Percentiles rank a stretch among this genome's conserved stretches.
These are phyloP conservation scores for Sarcophilus harrisii DNA, from an alignment of 2,797 vertebrate species.

Conservation along the genomic window DNA sequence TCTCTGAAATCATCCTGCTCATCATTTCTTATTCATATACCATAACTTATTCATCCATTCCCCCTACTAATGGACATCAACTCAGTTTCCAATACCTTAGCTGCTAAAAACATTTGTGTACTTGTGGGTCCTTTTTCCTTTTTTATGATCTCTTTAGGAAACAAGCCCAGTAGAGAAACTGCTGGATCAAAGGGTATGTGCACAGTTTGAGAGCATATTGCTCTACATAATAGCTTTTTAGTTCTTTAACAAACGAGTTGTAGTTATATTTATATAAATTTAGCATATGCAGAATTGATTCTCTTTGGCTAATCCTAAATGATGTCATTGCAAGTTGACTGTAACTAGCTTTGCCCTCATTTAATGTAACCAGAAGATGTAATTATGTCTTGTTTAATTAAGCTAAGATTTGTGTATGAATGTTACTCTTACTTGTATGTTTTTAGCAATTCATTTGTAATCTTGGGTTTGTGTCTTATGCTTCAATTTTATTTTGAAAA, in stretches of 20 bases:
- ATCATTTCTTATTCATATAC: too few relatives aligned
- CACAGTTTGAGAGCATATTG: too few relatives aligned
- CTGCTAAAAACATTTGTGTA: too few relatives aligned
- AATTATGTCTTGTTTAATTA: constrained; percentile 30
- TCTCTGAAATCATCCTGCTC: too few relatives aligned
- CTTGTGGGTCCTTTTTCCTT: too few relatives aligned
- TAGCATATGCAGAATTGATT: constrained; percentile 21
- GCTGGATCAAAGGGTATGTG: too few relatives aligned
- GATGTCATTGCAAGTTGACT: not conserved
- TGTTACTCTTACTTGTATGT: constrained; percentile 3
- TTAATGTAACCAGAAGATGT: not conserved
- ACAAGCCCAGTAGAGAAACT: too few relatives aligned
- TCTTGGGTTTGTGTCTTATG: not conserved
- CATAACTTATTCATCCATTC: too few relatives aligned
- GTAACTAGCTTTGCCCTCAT: not conserved
- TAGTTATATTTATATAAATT: not conserved
- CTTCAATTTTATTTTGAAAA: not conserved
- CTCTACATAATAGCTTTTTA: not conserved
- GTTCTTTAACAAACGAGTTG: not conserved
- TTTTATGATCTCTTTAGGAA: too few relatives aligned
- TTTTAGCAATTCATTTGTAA: not conserved
- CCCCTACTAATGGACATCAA: too few relatives aligned
- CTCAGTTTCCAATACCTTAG: too few relatives aligned
- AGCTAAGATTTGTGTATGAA: constrained; percentile 2
- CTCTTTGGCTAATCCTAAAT: not conserved